Base-by-base conservation (phyloP, 2,797 vertebrate species). In the Hirundo rustica region DNA sequence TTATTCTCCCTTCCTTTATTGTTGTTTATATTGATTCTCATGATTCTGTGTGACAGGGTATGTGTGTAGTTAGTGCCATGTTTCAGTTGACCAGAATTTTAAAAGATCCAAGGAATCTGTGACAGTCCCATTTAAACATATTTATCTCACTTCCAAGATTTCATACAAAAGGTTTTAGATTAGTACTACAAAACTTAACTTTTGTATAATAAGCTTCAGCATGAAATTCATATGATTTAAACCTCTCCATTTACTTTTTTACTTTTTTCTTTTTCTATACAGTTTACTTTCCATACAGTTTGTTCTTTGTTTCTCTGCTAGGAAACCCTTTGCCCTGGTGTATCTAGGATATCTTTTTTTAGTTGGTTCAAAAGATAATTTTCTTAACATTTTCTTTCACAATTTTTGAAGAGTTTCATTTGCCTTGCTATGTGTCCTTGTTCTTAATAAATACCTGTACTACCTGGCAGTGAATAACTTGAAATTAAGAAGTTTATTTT, bases 131-230 rank as follows among this genome's bases (percentile, higher is more conserved):
- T 96, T 96, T 95, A 94, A 89, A 93, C 27, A 84, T 81, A 76
- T 87, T 93, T 96, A 65, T 94, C 40, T 89, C 67, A 88, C 15
- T 96, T 96, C 80, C 78, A 89, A 74, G 12, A 38, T 95, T 95
- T 96, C 70, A 84, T 94, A 53, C 64, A 82, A 92, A 95, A 93
- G 55, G 34, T 85, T 93, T 96, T 95, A 93, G 58, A 89, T 92
- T 94, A 94, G 65, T 90, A 89, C 67, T 91, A 42, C 10, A 81
- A 91, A 96, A 89, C 53, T 78, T 29, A 72, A 72, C 73, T 96
- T 95, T 54, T 45, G 53, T 85, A 48, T 65, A 70, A 2, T 65
- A 95, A 94, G 32, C 51, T 82, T 92, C 74, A 87, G 27, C 54
- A 13, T 91, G 77, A 95, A 87, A 90, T 95, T 75, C 4, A 16